Evolutionary conservation across 2,888 invertebrate genomes (phyloP).

Genomic region (Agrochola macilenta): DNA sequence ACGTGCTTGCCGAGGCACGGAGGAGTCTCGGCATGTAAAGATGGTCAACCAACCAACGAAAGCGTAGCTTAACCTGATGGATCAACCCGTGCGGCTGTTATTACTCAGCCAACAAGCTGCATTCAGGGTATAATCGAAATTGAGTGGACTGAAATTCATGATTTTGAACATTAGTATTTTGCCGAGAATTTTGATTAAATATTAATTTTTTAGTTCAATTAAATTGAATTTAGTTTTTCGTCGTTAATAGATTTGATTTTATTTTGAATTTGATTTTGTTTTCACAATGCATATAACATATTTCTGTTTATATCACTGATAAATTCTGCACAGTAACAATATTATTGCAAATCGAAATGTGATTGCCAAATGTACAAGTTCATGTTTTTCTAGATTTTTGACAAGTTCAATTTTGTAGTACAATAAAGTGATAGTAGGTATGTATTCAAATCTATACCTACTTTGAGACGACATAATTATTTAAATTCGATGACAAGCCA

Average conservation of each 20-base stretch:
- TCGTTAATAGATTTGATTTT: no score
- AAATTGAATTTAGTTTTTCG: not conserved
- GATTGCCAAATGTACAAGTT: not conserved
- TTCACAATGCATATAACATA: not conserved
- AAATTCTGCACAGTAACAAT: not conserved
- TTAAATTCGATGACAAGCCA: slow-evolving; percentile 19
- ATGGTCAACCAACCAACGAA: no score
- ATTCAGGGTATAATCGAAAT: not conserved
- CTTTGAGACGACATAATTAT: slow-evolving; percentile 22
- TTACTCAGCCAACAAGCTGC: no score
- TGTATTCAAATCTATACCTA: slow-evolving; percentile 10
- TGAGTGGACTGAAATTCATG: not conserved
- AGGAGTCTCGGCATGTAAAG: no score
- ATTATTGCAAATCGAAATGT: slow-evolving; percentile 6
- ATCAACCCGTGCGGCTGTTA: no score
- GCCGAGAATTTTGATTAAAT: not conserved
- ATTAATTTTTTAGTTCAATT: not conserved
- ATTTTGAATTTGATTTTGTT: not conserved
- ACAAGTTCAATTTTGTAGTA: slow-evolving; percentile 17
- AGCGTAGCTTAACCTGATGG: no score
- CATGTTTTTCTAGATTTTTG: not conserved
- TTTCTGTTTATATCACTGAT: not conserved
- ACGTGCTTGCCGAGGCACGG: no score
- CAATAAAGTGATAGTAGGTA: slow-evolving; percentile 25
- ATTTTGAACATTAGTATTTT: not conserved